A percentile compares a stretch with the other conserved stretches of the same genome.
These are phyloP conservation scores for Drosophila arizonae DNA, from an alignment of 1,140 invertebrate genomes.

Conservation along the genomic window DNA sequence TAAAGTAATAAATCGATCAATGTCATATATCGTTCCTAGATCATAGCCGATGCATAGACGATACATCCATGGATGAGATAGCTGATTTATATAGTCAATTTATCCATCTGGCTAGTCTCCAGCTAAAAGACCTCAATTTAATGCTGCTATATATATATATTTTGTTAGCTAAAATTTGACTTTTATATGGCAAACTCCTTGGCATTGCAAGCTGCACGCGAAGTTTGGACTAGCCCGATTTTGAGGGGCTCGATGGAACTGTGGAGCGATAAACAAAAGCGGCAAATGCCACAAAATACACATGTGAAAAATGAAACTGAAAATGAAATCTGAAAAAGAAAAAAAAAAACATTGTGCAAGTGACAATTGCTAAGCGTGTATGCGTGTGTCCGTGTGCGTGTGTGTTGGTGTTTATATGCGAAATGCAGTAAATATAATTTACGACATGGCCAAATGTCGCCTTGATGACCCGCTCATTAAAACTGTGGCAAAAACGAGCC, in stretches of 20 bases:
- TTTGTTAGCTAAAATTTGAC: too few species aligned
- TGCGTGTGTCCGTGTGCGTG: slow-evolving; percentile 6
- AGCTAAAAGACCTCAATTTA: too few species aligned
- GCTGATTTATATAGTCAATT: too few species aligned
- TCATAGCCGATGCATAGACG: too few species aligned
- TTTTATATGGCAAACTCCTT: too few species aligned
- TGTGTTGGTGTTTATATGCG: slow-evolving; percentile 33
- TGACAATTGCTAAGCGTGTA: slow-evolving; percentile 39
- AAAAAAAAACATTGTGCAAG: slow-evolving; percentile 63
- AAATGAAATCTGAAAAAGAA: slow-evolving; percentile 7
- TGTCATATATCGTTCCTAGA: too few species aligned
- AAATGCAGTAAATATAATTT: slow-evolving; percentile 71
- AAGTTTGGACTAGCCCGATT: background rate
- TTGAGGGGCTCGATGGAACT: background rate
- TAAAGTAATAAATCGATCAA: too few species aligned
- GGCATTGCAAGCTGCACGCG: background rate
- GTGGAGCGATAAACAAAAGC: slow-evolving; percentile 11
- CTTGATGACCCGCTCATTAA: slow-evolving; percentile 75
- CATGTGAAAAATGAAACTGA: slow-evolving; percentile 47
- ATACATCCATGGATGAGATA: too few species aligned
- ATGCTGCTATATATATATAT: too few species aligned
- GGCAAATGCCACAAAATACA: slow-evolving; percentile 44
- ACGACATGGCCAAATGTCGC: slow-evolving; percentile 63
- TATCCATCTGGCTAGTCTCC: too few species aligned
- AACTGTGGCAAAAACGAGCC: slow-evolving; percentile 27